Evolutionary conservation across 1,140 invertebrate genomes (phyloP).

Genomic region (Pinna nobilis): DNA sequence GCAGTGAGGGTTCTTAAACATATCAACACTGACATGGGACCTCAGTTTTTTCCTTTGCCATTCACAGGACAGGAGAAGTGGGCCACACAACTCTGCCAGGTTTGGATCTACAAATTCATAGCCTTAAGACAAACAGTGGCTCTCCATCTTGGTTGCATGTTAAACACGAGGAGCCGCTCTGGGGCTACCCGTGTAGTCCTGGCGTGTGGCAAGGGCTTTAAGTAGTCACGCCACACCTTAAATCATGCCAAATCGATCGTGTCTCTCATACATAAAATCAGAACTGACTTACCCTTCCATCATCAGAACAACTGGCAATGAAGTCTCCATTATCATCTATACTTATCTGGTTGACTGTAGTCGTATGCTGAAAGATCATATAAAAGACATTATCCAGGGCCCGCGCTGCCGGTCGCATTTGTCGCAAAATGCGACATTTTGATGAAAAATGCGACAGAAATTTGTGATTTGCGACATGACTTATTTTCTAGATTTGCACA

Average conservation of each 20-base stretch:
- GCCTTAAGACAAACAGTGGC: too few species aligned
- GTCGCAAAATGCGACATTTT: not conserved
- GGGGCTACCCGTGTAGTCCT: too few species aligned
- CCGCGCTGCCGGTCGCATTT: not conserved
- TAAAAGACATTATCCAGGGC: not conserved
- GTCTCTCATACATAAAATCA: not conserved
- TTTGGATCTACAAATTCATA: too few species aligned
- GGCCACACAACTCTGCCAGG: too few species aligned
- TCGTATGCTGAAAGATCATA: conserved; percentile 83
- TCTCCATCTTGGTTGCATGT: too few species aligned
- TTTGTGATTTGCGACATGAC: not conserved
- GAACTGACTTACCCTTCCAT: conserved; percentile 84
- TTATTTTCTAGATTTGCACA: not conserved
- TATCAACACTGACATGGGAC: too few species aligned
- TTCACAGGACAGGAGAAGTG: too few species aligned
- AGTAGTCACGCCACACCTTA: too few species aligned
- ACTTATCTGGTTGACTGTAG: conserved; percentile 94
- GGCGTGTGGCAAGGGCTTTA: too few species aligned
- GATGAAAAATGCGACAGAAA: not conserved
- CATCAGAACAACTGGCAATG: conserved; percentile 95
- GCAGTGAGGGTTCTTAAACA: too few species aligned
- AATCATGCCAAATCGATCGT: not conserved
- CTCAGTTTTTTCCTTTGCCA: too few species aligned
- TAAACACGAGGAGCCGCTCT: too few species aligned
- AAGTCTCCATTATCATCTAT: conserved; percentile 94